Evolutionary conservation across 2,888 invertebrate genomes (phyloP).

Genomic region (Diadegma fenestrale): DNA sequence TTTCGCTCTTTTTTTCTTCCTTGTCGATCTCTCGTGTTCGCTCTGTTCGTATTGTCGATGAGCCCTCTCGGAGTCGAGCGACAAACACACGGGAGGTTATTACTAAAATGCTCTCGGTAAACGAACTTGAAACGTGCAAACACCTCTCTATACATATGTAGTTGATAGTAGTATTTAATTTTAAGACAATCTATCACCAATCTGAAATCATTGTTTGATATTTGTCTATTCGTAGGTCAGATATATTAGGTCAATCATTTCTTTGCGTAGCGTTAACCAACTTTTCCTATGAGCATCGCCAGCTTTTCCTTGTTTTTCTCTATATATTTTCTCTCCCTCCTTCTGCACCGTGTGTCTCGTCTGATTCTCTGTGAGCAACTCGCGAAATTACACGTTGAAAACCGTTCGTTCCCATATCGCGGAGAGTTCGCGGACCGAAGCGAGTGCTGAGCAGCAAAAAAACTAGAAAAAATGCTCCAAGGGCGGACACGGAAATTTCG

Average conservation of each 20-base stretch:
- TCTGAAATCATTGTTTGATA: constrained; percentile 80
- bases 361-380: neutral
- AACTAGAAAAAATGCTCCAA: neutral
- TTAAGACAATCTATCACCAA: constrained; percentile 65
- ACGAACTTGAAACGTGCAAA: constrained; percentile 64
- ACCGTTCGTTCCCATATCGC: neutral
- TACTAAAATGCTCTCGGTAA: constrained; percentile 33
- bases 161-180: constrained; percentile 65
- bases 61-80: neutral
- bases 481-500: constrained; percentile 1
- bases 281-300: constrained; percentile 78
- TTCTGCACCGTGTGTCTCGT: neutral
- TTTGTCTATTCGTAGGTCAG: constrained; percentile 80
- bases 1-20: constrained; percentile 70
- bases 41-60: constrained; percentile 45
- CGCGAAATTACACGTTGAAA: neutral
- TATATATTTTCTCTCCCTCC: neutral
- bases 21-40: constrained; percentile 80
- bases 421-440: neutral
- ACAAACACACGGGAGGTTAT: neutral
- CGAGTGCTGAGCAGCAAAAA: neutral
- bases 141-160: constrained; percentile 65
- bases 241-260: constrained; percentile 78
- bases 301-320: constrained; percentile 69
- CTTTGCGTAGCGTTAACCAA: constrained; percentile 78